Conservation (phyloP, 64 coral and sea anemone species). For the Dendronephthya gigantea region DNA sequence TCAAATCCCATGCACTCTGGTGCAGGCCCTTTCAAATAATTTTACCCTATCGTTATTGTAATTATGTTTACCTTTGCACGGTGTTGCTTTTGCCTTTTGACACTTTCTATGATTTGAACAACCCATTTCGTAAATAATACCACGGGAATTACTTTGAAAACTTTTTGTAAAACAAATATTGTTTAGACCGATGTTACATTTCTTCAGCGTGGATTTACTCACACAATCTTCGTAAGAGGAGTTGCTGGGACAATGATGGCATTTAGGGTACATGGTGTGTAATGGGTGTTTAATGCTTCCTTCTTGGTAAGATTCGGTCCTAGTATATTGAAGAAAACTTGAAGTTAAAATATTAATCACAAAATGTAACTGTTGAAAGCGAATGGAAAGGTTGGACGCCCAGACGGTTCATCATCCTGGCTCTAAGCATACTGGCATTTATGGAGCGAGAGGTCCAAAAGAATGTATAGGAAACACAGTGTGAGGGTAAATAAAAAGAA, state of each 20-base stretch:
- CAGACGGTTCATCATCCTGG: no score
- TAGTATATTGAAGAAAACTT: neutral
- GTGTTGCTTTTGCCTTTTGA: constrained; percentile 54
- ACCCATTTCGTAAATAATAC: constrained; percentile 85
- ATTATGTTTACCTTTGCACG: constrained; percentile 64
- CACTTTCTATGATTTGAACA: constrained; percentile 72
- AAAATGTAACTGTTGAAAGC: no score
- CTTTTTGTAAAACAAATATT: constrained; percentile 98
- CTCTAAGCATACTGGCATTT: no score
- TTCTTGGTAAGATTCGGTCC: constrained; percentile 53
- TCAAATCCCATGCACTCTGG: no score
- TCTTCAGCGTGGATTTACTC: constrained; percentile 46
- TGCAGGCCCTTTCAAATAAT: neutral
- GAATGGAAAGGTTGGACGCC: no score
- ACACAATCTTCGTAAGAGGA: constrained; percentile 70
- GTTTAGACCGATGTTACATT: constrained; percentile 57
- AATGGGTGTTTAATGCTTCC: constrained; percentile 74
- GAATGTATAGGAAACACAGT: no score
- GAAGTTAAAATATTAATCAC: no score
- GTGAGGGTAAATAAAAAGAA: no score
- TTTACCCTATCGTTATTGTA: neutral
- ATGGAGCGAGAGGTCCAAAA: no score
- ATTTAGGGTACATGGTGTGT: constrained; percentile 81
- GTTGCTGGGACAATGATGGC: constrained; percentile 73
- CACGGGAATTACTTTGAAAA: constrained; percentile 32